Evolutionary conservation across 2,888 invertebrate species (phyloP).

Genomic region (Temnothorax ravouxi): DNA sequence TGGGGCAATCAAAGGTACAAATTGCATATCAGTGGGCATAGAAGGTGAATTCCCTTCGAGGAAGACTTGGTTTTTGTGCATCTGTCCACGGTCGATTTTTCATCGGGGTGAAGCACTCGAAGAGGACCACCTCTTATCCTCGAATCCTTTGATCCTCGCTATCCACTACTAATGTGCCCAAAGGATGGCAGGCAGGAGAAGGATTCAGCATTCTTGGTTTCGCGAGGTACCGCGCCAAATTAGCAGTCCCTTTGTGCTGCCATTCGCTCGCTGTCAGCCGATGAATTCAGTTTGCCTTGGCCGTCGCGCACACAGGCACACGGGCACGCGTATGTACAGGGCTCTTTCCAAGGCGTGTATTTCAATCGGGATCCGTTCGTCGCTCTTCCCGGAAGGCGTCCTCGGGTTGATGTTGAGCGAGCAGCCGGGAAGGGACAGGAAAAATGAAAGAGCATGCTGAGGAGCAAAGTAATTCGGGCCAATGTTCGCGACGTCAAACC

Average conservation of each 20-base stretch:
- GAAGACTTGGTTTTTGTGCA: constrained; percentile 44
- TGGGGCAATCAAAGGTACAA: constrained; percentile 44
- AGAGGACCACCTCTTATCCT: constrained; percentile 58
- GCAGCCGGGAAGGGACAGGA: constrained; percentile 42
- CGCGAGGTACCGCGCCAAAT: constrained; percentile 69
- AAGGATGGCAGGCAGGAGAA: constrained; percentile 42
- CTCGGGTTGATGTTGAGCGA: constrained; percentile 16
- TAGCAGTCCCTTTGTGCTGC: constrained; percentile 76
- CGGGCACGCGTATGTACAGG: constrained; percentile 5
- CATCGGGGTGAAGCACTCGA: constrained; percentile 46
- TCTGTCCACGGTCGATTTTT: constrained; percentile 58
- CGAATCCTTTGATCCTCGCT: constrained; percentile 61
- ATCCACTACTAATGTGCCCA: constrained; percentile 44
- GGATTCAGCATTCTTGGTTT: constrained; percentile 46
- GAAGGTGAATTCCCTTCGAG: neutral
- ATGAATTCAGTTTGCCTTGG: constrained; percentile 70
- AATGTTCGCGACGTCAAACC: constrained; percentile 60
- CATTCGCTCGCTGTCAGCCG: constrained; percentile 73
- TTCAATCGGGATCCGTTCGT: constrained; percentile 65
- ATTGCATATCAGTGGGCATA: constrained; percentile 32
- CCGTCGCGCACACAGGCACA: constrained; percentile 10
- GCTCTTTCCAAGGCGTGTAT: constrained; percentile 26
- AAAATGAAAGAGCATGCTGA: constrained; percentile 51
- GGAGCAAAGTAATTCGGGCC: constrained; percentile 51
- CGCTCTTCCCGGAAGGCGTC: constrained; percentile 67